Evolutionary conservation across 35 echinoderm and acorn worm genomes (phyloP).

Genomic region (Apostichopus parvimensis): DNA sequence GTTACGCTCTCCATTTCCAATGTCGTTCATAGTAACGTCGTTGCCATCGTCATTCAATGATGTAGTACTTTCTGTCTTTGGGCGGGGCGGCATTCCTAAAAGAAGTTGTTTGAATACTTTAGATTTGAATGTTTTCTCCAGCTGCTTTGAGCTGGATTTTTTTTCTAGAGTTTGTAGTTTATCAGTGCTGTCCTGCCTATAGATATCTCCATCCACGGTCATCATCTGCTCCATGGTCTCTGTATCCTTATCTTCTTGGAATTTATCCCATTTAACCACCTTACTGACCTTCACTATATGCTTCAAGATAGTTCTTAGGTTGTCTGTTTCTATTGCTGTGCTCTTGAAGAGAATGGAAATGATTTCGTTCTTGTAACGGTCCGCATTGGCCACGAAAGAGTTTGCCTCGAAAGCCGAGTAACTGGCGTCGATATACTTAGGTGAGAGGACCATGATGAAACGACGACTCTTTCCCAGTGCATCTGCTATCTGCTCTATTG

Average conservation of each 20-base stretch:
- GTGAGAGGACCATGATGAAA: constrained; percentile 38
- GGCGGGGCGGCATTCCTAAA: constrained; percentile 42
- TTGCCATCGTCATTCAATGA: neutral
- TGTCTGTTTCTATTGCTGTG: neutral
- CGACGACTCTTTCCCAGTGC: constrained; percentile 24
- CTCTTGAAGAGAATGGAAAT: constrained; percentile 36
- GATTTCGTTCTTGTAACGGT: constrained; percentile 35
- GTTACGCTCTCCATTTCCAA: neutral
- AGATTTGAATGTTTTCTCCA: constrained; percentile 9
- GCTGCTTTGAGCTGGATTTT: neutral
- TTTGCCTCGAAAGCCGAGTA: constrained; percentile 6
- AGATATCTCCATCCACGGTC: neutral
- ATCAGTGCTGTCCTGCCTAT: neutral
- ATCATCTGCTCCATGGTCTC: too few relatives aligned
- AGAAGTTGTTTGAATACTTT: constrained; percentile 39
- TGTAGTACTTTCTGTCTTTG: neutral
- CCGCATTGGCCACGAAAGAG: neutral
- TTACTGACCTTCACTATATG: constrained; percentile 9
- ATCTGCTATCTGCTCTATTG: constrained; percentile 22
- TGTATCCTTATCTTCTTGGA: neutral
- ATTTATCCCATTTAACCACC: neutral
- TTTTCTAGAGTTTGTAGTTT: neutral
- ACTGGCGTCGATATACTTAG: neutral
- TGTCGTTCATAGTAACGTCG: neutral
- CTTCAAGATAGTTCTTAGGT: constrained; percentile 3